A percentile compares a stretch with the other conserved stretches of the same genome.
These are phyloP conservation scores for Corythornis leucogaster DNA, from an alignment of 2,797 vertebrate species.

Conservation along the genomic window DNA sequence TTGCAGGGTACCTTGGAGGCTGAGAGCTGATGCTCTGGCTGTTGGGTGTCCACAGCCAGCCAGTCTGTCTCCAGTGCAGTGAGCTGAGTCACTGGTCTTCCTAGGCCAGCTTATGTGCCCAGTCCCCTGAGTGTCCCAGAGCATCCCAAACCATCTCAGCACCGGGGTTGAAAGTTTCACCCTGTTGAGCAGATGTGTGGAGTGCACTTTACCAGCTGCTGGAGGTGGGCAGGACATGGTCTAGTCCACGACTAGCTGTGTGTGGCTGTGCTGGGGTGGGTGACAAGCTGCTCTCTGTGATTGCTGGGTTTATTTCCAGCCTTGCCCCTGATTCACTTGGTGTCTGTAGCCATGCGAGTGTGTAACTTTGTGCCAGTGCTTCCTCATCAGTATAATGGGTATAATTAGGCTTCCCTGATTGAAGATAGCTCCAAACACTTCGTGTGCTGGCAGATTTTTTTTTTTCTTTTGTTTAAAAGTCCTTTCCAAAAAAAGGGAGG, in stretches of 20 bases:
- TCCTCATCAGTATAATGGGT: conserved; percentile 57
- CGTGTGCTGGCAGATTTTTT: not conserved
- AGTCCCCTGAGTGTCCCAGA: not conserved
- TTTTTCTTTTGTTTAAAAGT: conserved; percentile 4
- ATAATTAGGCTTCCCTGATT: conserved; percentile 56
- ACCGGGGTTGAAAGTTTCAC: fast-evolving
- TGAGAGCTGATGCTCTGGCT: not conserved
- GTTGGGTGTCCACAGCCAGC: not conserved
- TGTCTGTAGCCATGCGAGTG: conserved; percentile 7
- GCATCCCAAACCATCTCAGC: not conserved
- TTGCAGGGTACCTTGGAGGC: not conserved
- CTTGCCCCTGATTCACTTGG: conserved; percentile 23
- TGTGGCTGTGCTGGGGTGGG: not conserved
- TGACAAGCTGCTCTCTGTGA: not conserved
- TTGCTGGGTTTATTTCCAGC: conserved; percentile 12
- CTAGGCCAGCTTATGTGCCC: not conserved
- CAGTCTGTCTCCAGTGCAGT: not conserved
- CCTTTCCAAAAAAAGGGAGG: not conserved
- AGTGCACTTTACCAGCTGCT: not conserved
- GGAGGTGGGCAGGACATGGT: not conserved
- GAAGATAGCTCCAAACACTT: not conserved
- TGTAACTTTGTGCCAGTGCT: conserved; percentile 42
- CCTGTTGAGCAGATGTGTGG: not conserved
- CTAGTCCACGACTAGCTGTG: not conserved
- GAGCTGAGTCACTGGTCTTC: not conserved